phyloP scores from a whole-genome alignment of 1,140 invertebrate species.

The Tetragnatha versicolor region DNA sequence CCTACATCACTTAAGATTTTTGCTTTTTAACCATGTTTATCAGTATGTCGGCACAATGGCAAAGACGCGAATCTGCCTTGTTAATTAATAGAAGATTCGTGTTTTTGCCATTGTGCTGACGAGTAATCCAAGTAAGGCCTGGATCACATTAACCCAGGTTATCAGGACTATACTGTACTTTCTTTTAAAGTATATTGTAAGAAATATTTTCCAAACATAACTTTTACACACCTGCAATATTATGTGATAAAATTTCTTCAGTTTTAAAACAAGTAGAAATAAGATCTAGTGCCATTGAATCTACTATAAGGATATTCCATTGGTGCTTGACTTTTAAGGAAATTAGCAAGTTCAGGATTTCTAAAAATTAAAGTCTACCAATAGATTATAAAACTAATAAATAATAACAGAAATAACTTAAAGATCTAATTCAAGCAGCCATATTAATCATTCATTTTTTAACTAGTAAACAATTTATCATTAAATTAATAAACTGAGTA shows the following conservation, averaged over 20 bases:
- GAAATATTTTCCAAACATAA: neutral
- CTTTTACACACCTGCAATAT: conserved; percentile 21
- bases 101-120: neutral
- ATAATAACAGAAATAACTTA: neutral
- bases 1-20: too few relatives aligned
- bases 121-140: neutral
- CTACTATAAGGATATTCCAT: conserved; percentile 32
- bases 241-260: conserved; percentile 24
- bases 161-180: neutral
- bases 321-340: neutral
- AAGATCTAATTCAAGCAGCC: too few relatives aligned
- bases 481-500: too few relatives aligned
- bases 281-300: conserved; percentile 4
- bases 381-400: neutral
- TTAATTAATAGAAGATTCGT: neutral
- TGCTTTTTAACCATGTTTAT: too few relatives aligned
- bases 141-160: neutral
- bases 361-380: neutral
- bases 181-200: neutral
- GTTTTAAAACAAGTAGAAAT: conserved; percentile 32
- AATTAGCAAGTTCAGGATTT: neutral
- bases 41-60: neutral
- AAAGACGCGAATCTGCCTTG: neutral
- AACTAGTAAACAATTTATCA: too few relatives aligned
- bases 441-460: too few relatives aligned